These are phyloP conservation scores for Dascillus cervinus DNA, from an alignment of 2,888 invertebrate genomes.

Conservation along the genomic window DNA sequence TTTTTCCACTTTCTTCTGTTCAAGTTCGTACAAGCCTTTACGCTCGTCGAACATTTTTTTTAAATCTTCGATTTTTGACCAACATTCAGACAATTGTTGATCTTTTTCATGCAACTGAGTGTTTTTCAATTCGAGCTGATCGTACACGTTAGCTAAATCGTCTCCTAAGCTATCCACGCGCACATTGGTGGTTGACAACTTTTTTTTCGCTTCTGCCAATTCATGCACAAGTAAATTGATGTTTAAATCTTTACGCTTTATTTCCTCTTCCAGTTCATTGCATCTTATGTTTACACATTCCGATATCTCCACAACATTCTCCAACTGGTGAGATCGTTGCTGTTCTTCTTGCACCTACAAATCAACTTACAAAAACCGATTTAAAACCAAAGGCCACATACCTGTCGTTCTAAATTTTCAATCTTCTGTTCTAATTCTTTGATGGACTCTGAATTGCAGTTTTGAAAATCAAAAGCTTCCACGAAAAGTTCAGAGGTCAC, in stretches of 20 bases:
- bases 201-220: slow-evolving; percentile 29
- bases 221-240: slow-evolving; percentile 33
- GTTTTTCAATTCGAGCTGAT: slow-evolving; percentile 23
- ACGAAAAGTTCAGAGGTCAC: no score
- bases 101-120: slow-evolving; percentile 10
- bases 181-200: slow-evolving; percentile 19
- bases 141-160: slow-evolving; percentile 24
- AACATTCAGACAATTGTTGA: slow-evolving; percentile 15
- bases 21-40: slow-evolving; percentile 35
- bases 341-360: no score
- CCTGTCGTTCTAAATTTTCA: no score
- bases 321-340: no score
- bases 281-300: slow-evolving; percentile 12
- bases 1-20: slow-evolving; percentile 43
- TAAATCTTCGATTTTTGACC: slow-evolving; percentile 20
- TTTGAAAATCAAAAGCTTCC: no score
- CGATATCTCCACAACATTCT: no score
- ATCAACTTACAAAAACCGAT: no score
- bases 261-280: slow-evolving; percentile 19
- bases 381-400: no score
- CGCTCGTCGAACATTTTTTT: slow-evolving; percentile 24
- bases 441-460: no score
- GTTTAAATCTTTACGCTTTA: slow-evolving; percentile 33
- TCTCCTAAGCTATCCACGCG: slow-evolving; percentile 24
- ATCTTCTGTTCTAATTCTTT: slow-evolving; percentile 9